Percentiles rank a stretch among this genome's conserved stretches.
These are phyloP conservation scores for Edolisoma coerulescens DNA, from an alignment of 2,113 vertebrate genomes.

Conservation along the genomic window DNA sequence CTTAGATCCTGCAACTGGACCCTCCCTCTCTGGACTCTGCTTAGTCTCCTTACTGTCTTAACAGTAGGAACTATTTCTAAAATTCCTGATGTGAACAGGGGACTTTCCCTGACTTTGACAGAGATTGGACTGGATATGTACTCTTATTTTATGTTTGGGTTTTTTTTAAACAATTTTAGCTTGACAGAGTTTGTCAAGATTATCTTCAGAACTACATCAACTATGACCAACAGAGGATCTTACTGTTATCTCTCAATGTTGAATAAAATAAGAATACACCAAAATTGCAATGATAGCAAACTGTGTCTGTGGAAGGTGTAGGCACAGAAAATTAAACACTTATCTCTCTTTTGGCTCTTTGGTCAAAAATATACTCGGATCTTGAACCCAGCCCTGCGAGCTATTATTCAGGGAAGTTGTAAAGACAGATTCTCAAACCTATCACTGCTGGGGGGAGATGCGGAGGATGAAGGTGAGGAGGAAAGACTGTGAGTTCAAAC, in stretches of 20 bases:
- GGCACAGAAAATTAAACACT: neutral
- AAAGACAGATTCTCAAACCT: neutral
- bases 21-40: neutral
- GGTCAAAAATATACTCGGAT: neutral
- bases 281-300: neutral
- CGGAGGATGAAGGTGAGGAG: neutral
- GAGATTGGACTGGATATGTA: neutral
- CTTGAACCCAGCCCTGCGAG: neutral
- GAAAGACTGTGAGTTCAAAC: neutral
- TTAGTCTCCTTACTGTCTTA: neutral
- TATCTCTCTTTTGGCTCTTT: neutral
- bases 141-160: neutral
- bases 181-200: neutral
- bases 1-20: neutral
- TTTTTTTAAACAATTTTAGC: neutral
- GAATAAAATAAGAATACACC: neutral
- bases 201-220: neutral
- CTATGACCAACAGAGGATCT: neutral
- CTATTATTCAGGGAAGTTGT: neutral
- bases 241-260: neutral
- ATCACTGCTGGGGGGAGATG: fast-evolving
- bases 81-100: neutral
- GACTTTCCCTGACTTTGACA: neutral
- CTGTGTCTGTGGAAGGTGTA: neutral
- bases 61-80: neutral